Evolutionary conservation across 2,888 invertebrate species (phyloP), one percentile per base, ranked within the genome.

Genomic region (Mesorhabditis spiculigera): DNA sequence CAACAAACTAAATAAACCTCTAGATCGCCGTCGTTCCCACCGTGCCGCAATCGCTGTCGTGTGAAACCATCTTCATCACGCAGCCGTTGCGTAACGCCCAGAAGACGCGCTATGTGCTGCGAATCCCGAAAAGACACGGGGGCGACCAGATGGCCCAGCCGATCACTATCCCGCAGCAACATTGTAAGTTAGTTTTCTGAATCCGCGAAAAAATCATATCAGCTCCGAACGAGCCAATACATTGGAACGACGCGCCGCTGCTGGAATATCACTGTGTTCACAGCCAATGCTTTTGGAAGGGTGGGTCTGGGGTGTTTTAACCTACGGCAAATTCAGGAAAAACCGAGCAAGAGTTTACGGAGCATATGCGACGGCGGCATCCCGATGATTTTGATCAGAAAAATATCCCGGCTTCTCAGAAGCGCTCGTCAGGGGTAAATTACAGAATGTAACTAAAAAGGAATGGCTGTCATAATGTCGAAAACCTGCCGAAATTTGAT

Each of bases 171-270:
- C 58, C 58, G n/a, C 58, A 10, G 58, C n/a, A 10, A 50, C 10
- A n/a, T 50, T 13, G n/a, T 50, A n/a, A 50, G n/a, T 13, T 13
- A 50, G 58, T 50, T 50, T 10, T 28, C 28, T 50, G 8, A n/a
- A 13, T 50, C 58, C n/a, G 58, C n/a, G 58, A 50, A 50, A 13
- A 50, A 13, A n/a, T 13, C 2, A 50, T 10, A 13, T 50, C n/a
- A 50, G 58, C 58, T 50, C 58, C 58, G n/a, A 50, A 50, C 58
- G 58, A 50, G n/a, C 8, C 58, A n/a, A 50, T 50, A 13, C 58
- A 50, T 50, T 50, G 58, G 58, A 50, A 50, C n/a, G 58, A 13
- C 10, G 10, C 58, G 10, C 8, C 58, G n/a, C 58, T 13, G 58
- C 58, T 50, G 8, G 58, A 50, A 50, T 10, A 13, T 50, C 58